A percentile compares a stretch with the other conserved stretches of the same genome.
phyloP scores from a whole-genome alignment of 2,113 vertebrate genomes.

The Rutilus rutilus region DNA sequence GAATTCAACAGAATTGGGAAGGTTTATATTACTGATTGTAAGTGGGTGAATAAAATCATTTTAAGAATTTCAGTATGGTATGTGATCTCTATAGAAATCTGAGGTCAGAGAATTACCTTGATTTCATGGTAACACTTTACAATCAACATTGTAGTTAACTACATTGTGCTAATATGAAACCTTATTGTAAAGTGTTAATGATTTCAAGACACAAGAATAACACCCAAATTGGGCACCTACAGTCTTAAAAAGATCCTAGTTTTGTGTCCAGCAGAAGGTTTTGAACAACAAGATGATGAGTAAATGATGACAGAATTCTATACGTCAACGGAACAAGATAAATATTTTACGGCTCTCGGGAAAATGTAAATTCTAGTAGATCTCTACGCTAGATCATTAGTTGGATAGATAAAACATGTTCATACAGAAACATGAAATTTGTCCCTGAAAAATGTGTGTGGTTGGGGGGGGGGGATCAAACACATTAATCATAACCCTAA shows the following conservation, averaged over 20 bases:
- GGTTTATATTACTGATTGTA: slow-evolving; percentile 94
- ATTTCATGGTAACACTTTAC: too few species aligned
- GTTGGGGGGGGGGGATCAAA: not conserved
- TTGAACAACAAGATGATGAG: not conserved
- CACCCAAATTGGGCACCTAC: not conserved
- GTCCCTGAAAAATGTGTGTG: not conserved
- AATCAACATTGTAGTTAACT: too few species aligned
- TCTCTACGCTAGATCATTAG: not conserved
- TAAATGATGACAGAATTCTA: not conserved
- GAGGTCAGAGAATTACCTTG: not conserved
- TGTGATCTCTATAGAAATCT: slow-evolving; percentile 41
- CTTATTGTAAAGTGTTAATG: too few species aligned
- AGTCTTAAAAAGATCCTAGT: not conserved
- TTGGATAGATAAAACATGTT: not conserved
- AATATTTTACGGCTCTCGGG: not conserved
- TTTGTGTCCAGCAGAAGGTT: too few species aligned
- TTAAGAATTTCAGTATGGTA: slow-evolving; percentile 82
- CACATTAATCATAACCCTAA: not conserved
- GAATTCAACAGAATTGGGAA: slow-evolving; percentile 88
- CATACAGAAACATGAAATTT: not conserved
- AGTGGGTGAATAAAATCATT: slow-evolving; percentile 94
- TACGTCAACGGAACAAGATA: not conserved
- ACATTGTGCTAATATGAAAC: too few species aligned
- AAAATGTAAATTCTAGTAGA: not conserved
- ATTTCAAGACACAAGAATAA: not conserved